These are phyloP conservation scores for Trichomycterus rosablanca DNA, from an alignment of 2,113 vertebrate genomes.

Conservation along the genomic window DNA sequence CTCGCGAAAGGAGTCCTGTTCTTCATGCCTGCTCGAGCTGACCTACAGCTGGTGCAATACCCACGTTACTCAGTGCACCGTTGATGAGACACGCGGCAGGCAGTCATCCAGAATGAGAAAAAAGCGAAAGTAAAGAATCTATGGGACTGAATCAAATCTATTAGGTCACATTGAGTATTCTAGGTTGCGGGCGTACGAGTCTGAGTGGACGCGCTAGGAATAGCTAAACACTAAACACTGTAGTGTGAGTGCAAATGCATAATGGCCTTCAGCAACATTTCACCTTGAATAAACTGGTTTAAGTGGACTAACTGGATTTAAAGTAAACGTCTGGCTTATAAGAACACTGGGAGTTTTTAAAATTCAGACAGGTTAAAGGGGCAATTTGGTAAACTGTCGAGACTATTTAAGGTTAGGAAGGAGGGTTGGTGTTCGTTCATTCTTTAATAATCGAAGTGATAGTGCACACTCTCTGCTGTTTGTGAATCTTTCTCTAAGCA, in stretches of 20 bases:
- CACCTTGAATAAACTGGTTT: slow-evolving; percentile 25
- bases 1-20: not conserved
- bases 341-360: not conserved
- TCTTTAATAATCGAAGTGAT: no score
- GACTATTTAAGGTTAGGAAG: no score
- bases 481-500: no score
- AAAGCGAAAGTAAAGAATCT: slow-evolving; percentile 8
- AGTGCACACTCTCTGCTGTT: no score
- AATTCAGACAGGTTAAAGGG: not conserved
- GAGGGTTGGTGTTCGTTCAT: no score
- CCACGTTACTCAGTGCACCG: not conserved
- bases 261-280: not conserved
- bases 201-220: not conserved
- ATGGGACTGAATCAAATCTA: slow-evolving; percentile 23
- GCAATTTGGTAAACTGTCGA: no score
- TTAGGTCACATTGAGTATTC: not conserved
- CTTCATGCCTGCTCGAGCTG: slow-evolving; percentile 2
- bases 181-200: not conserved
- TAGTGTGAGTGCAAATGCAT: not conserved
- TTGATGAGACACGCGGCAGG: not conserved
- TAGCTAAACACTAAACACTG: no score
- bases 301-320: slow-evolving; percentile 29
- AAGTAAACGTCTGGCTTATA: not conserved
- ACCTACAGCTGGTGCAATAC: slow-evolving; percentile 22
- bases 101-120: not conserved